Evolutionary conservation across 2,113 vertebrate species (phyloP).

Genomic region (Oreochromis spilurus): DNA sequence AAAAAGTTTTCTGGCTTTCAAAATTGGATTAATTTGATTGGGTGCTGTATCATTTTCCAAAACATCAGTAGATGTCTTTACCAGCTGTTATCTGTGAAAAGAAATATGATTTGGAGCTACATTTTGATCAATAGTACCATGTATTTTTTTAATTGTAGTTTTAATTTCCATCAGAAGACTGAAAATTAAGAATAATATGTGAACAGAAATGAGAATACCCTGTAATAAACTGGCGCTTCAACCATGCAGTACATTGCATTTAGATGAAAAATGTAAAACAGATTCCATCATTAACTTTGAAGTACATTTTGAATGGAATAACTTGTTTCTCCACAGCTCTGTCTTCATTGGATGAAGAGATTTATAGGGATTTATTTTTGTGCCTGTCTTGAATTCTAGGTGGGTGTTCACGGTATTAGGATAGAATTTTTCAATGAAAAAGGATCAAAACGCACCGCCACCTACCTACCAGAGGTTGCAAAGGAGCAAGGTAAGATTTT

Average conservation of each 20-base stretch:
- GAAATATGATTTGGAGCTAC: neutral
- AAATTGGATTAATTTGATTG: neutral
- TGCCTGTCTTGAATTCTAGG: slow-evolving; percentile 71
- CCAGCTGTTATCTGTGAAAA: neutral
- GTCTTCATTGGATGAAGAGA: neutral
- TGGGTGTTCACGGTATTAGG: slow-evolving; percentile 99
- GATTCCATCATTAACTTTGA: neutral
- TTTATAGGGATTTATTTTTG: neutral
- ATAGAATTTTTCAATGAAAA: slow-evolving; percentile 99
- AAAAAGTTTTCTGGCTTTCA: neutral
- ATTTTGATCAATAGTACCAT: neutral
- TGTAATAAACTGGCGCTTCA: neutral
- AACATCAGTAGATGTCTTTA: neutral
- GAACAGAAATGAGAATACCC: neutral
- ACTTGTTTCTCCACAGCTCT: neutral
- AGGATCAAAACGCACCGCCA: slow-evolving; percentile 99
- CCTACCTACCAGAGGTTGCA: slow-evolving; percentile 99
- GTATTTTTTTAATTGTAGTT: neutral
- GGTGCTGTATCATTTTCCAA: neutral
- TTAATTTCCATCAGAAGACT: neutral
- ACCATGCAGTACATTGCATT: neutral
- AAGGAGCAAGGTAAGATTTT: slow-evolving; percentile 96
- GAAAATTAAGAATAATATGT: neutral
- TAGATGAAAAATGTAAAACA: neutral
- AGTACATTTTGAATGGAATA: neutral